Conservation (phyloP, 2,113 vertebrate genomes). For the Hirundichthys speculiger region DNA sequence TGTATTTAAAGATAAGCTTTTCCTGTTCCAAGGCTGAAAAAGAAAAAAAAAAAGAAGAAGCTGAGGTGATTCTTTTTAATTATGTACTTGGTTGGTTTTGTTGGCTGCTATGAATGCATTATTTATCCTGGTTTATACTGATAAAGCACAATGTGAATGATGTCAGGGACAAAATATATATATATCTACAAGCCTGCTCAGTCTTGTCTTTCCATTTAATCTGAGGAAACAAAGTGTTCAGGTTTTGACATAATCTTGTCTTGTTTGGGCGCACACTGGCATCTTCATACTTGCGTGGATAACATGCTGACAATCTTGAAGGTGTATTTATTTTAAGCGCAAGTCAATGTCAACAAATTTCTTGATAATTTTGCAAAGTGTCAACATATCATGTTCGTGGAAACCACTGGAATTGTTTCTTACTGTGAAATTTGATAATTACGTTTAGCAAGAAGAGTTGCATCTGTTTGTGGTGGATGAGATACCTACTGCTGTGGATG, state of each 20-base stretch:
- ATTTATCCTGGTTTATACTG: constrained; percentile 51
- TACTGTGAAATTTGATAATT: neutral
- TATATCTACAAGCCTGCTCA: constrained; percentile 35
- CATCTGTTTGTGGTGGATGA: constrained; percentile 1
- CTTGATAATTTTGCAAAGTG: neutral
- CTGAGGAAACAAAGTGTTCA: constrained; percentile 20
- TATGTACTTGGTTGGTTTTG: constrained; percentile 45
- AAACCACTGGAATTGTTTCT: neutral
- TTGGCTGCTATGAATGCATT: constrained; percentile 53
- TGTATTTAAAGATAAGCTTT: too few species aligned
- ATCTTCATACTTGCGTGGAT: constrained; percentile 18
- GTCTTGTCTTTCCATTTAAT: constrained; percentile 34
- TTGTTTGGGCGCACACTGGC: constrained; percentile 17
- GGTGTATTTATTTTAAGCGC: neutral
- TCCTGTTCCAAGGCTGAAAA: neutral
- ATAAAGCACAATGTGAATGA: constrained; percentile 35
- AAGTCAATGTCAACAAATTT: constrained; percentile 7
- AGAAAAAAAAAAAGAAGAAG: constrained; percentile 13
- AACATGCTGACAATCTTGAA: constrained; percentile 6
- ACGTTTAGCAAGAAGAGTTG: neutral
- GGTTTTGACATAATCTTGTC: constrained; percentile 34
- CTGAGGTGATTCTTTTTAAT: constrained; percentile 43
- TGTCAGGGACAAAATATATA: constrained; percentile 43
- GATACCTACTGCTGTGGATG: too few species aligned
- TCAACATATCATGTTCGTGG: neutral